Evolutionary conservation across 92 coral and sea anemone genomes (phyloP).

Genomic region (Zoanthus solanderi): DNA sequence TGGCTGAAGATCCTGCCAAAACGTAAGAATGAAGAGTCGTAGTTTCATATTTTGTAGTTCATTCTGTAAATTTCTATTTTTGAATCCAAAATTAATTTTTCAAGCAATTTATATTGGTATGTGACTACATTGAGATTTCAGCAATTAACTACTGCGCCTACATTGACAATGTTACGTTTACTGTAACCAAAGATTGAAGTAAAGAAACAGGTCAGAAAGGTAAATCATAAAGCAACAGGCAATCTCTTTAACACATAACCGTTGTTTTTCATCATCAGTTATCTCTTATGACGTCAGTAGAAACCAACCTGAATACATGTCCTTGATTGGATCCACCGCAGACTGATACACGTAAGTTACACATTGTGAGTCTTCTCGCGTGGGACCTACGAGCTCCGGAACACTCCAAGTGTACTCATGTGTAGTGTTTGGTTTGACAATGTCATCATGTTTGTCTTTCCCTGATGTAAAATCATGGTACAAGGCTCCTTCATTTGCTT

Average conservation of each 20-base stretch:
- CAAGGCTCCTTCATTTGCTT: slow-evolving; percentile 88
- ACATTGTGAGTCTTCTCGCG: slow-evolving; percentile 77
- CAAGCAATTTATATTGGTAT: background rate
- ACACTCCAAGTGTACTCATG: slow-evolving; percentile 87
- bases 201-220: too few relatives aligned
- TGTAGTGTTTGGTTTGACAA: slow-evolving; percentile 73
- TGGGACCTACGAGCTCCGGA: slow-evolving; percentile 87
- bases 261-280: background rate
- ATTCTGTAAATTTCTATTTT: too few relatives aligned
- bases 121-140: background rate
- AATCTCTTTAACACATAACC: background rate
- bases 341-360: slow-evolving; percentile 86
- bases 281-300: too few relatives aligned
- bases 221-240: background rate
- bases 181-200: background rate
- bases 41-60: too few relatives aligned
- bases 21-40: too few relatives aligned
- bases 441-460: slow-evolving; percentile 80
- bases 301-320: slow-evolving; percentile 83
- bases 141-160: too few relatives aligned
- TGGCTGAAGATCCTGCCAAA: too few relatives aligned
- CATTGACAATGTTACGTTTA: too few relatives aligned
- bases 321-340: slow-evolving; percentile 87
- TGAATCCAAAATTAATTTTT: too few relatives aligned
- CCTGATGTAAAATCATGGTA: slow-evolving; percentile 82